Evolutionary conservation across 2,888 invertebrate genomes (phyloP).

Genomic region (Spodoptera littoralis): DNA sequence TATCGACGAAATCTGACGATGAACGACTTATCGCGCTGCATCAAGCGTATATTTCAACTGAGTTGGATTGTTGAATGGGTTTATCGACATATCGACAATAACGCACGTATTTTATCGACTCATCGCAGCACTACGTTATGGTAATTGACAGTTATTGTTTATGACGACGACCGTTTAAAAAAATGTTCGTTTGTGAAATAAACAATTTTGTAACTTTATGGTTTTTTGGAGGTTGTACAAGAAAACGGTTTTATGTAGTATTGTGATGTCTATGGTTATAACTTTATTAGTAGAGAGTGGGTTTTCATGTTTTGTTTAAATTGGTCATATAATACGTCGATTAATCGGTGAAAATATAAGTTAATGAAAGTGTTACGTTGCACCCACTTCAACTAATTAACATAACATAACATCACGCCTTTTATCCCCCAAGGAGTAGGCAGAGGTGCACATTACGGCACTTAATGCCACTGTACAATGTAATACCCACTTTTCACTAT

Average conservation of each 20-base stretch:
- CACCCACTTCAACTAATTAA: no score
- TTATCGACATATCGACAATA: conserved; percentile 24
- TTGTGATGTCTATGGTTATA: conserved; percentile 16
- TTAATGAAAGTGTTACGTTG: no score
- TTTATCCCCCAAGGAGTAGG: no score
- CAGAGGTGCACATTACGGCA: no score
- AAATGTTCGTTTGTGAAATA: conserved; percentile 54
- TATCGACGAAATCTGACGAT: conserved; percentile 16
- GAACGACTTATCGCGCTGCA: conserved; percentile 16
- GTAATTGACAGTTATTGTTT: conserved; percentile 76
- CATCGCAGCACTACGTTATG: conserved; percentile 36
- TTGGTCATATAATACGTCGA: background rate
- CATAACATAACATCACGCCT: no score
- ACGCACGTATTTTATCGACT: conserved; percentile 32
- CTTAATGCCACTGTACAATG: no score
- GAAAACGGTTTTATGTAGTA: conserved; percentile 27
- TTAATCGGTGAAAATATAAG: background rate
- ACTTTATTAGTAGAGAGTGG: no score
- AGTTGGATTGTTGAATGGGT: conserved; percentile 48
- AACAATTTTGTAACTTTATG: conserved; percentile 46
- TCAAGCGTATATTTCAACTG: conserved; percentile 51
- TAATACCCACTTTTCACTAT: no score
- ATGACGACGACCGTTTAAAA: conserved; percentile 51
- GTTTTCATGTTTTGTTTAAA: conserved; percentile 6
- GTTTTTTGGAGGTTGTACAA: conserved; percentile 38